Conservation (phyloP, 2,113 vertebrate genomes). For the Scortum barcoo region DNA sequence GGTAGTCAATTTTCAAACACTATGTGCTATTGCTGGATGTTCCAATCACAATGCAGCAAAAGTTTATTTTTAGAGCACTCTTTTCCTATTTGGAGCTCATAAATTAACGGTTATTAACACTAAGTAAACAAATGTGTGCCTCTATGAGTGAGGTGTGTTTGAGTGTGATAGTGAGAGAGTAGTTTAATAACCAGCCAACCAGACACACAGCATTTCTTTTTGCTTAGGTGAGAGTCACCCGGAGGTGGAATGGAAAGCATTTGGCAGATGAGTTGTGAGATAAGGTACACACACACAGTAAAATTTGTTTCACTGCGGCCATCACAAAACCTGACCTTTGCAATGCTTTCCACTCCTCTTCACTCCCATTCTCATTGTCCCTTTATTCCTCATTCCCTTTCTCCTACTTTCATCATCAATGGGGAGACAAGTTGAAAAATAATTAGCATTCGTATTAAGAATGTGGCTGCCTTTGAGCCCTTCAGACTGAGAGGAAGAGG, state of each 20-base stretch:
- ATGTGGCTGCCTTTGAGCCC: conserved; percentile 43
- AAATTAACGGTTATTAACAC: conserved; percentile 25
- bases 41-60: background rate
- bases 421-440: background rate
- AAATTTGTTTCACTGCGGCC: background rate
- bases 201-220: conserved; percentile 73
- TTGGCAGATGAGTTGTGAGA: conserved; percentile 66
- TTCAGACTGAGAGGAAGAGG: conserved; percentile 29
- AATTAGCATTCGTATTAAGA: conserved; percentile 28
- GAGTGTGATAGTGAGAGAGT: conserved; percentile 1
- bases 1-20: background rate
- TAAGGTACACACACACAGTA: conserved; percentile 43
- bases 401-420: conserved; percentile 7
- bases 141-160: background rate
- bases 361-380: background rate
- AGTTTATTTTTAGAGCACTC: background rate
- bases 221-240: conserved; percentile 46
- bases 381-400: background rate
- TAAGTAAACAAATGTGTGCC: conserved; percentile 14
- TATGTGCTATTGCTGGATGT: background rate
- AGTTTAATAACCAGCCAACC: conserved; percentile 54
- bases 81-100: conserved; percentile 7
- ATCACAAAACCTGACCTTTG: conserved; percentile 28
- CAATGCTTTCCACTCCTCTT: conserved; percentile 3
- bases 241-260: conserved; percentile 64